Evolutionary conservation across 1,140 invertebrate species (phyloP).

Genomic region (Charaxes varanes): DNA sequence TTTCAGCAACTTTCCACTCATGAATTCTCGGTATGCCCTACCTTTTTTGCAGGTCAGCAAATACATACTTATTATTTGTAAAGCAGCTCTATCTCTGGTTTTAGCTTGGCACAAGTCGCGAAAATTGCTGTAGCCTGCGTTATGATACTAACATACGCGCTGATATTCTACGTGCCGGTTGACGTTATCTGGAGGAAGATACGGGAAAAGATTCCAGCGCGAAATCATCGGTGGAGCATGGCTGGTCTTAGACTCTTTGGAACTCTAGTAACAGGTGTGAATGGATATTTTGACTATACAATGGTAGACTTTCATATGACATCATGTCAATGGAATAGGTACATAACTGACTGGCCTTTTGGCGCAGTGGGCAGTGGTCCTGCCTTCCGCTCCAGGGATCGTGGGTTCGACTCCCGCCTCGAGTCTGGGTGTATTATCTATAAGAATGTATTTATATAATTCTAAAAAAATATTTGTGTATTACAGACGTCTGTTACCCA

Average conservation of each 20-base stretch:
- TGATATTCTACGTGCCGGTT: constrained; percentile 93
- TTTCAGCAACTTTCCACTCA: too few species aligned
- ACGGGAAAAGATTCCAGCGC: constrained; percentile 69
- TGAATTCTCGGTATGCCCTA: too few species aligned
- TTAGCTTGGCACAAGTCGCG: constrained; percentile 81
- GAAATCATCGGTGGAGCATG: constrained; percentile 77
- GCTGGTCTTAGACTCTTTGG: constrained; percentile 75
- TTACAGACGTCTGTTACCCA: too few species aligned
- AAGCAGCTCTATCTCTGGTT: constrained; percentile 23
- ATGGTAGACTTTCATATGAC: neutral
- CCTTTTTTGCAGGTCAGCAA: too few species aligned
- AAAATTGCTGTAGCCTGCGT: constrained; percentile 89
- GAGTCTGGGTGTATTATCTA: too few species aligned
- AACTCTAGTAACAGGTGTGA: constrained; percentile 54
- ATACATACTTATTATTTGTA: neutral
- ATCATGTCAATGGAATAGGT: too few species aligned
- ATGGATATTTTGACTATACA: constrained; percentile 6
- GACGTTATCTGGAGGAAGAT: constrained; percentile 82
- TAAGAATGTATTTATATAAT: too few species aligned
- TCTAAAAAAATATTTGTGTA: too few species aligned
- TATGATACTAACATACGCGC: constrained; percentile 90
- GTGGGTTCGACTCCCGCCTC: too few species aligned
- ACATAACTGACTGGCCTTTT: too few species aligned
- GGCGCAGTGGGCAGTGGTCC: too few species aligned
- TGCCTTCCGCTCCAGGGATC: too few species aligned